Evolutionary conservation across 2,113 vertebrate species (phyloP).

Genomic region (Mesitornis unicolor): DNA sequence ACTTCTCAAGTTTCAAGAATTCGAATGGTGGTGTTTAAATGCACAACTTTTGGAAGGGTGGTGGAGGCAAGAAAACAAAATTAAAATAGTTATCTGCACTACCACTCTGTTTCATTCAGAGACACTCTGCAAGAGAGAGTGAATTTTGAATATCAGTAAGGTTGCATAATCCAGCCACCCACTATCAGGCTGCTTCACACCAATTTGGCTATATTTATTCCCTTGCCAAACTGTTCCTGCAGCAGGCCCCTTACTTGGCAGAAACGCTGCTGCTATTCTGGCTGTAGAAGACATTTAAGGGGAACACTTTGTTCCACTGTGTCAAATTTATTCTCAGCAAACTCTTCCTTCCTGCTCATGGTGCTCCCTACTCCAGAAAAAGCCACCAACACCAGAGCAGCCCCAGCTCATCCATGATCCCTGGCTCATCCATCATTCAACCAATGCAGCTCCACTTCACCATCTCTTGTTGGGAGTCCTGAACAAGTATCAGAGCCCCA

Average conservation of each 20-base stretch:
- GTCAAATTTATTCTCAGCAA: not conserved
- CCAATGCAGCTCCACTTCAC: not conserved
- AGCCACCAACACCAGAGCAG: not conserved
- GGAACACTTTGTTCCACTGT: conserved; percentile 28
- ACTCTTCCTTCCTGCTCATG: not conserved
- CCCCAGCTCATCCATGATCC: not conserved
- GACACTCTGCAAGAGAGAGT: not conserved
- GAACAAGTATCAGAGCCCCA: not conserved
- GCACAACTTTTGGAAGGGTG: not conserved
- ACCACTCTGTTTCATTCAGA: not conserved
- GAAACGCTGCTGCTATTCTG: not conserved
- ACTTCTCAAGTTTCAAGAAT: not conserved
- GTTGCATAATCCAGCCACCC: conserved; percentile 4
- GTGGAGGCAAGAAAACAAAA: not conserved
- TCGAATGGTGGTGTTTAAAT: not conserved
- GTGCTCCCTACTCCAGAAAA: not conserved
- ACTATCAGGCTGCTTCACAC: conserved; percentile 20
- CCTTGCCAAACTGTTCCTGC: conserved; percentile 19
- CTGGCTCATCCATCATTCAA: too few relatives aligned
- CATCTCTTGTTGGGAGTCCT: not conserved
- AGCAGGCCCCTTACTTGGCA: conserved; percentile 34
- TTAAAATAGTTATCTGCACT: not conserved
- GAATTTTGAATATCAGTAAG: not conserved
- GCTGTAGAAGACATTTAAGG: not conserved
- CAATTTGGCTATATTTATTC: not conserved